A percentile compares a stretch with the other conserved stretches of the same genome.
These are phyloP conservation scores for Apocheima hispidaria DNA, from an alignment of 2,888 invertebrate species.

Conservation along the genomic window DNA sequence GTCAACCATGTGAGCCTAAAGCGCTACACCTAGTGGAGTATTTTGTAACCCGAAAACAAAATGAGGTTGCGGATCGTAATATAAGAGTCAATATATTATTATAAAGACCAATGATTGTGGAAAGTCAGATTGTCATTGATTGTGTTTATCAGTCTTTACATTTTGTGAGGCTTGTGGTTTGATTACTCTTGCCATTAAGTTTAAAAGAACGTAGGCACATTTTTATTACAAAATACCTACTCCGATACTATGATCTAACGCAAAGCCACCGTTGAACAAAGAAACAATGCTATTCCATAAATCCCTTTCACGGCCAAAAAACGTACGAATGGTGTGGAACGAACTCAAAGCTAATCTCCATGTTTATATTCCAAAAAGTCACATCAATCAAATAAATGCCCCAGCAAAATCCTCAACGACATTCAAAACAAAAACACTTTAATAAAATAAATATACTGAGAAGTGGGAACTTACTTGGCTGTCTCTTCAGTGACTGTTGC, in stretches of 20 bases:
- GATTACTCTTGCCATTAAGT: too few relatives aligned
- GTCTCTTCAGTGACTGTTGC: slow-evolving; percentile 95
- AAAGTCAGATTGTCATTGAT: too few relatives aligned
- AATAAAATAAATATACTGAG: slow-evolving; percentile 7
- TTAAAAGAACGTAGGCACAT: too few relatives aligned
- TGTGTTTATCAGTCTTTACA: too few relatives aligned
- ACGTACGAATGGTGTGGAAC: slow-evolving; percentile 15
- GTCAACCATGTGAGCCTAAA: too few relatives aligned
- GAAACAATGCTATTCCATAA: slow-evolving; percentile 10
- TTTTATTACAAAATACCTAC: neutral
- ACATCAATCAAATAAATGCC: slow-evolving; percentile 20
- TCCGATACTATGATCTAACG: neutral
- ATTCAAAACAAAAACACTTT: slow-evolving; percentile 11
- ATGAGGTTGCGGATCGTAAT: too few relatives aligned
- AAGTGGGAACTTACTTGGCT: slow-evolving; percentile 89
- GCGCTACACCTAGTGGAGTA: too few relatives aligned
- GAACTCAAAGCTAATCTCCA: slow-evolving; percentile 14
- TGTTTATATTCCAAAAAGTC: slow-evolving; percentile 18
- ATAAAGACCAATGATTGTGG: too few relatives aligned
- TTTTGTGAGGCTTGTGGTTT: too few relatives aligned
- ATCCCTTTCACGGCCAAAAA: slow-evolving; percentile 13
- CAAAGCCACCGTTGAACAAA: neutral
- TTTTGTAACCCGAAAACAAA: too few relatives aligned
- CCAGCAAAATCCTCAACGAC: slow-evolving; percentile 9
- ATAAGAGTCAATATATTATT: too few relatives aligned